A percentile compares a stretch with the other conserved stretches of the same genome.
phyloP scores from a whole-genome alignment of 2,113 vertebrate species.

The Sakesphorus luctuosus region DNA sequence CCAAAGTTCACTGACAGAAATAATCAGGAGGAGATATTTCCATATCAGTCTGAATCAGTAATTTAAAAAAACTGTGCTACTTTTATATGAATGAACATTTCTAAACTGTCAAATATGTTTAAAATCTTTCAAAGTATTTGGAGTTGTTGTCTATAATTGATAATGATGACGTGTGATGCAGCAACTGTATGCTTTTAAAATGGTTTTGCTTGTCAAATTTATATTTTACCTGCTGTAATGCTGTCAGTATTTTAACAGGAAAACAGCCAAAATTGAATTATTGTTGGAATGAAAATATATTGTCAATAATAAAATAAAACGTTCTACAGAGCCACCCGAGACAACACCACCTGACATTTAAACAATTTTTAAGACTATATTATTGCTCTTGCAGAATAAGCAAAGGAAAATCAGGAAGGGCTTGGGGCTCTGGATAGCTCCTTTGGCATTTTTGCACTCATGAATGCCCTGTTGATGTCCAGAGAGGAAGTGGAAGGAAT shows the following conservation, averaged over 20 bases:
- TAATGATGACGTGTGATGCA: not conserved
- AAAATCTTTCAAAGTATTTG: not conserved
- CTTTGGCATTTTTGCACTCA: not conserved
- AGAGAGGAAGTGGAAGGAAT: not conserved
- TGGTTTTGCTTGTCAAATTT: not conserved
- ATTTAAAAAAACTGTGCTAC: not conserved
- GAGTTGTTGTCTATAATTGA: not conserved
- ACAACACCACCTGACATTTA: not conserved
- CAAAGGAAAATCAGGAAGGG: not conserved
- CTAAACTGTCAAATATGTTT: not conserved
- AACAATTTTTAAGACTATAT: not conserved
- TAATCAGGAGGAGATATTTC: not conserved
- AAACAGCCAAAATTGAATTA: constrained; percentile 15
- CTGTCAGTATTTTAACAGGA: not conserved
- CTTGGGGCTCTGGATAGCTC: not conserved
- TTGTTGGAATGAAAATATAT: not conserved
- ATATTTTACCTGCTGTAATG: not conserved
- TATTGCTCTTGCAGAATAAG: not conserved
- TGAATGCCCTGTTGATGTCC: not conserved
- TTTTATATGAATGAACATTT: not conserved
- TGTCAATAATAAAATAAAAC: not conserved
- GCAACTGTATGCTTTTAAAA: not conserved
- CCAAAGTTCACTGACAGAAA: not conserved
- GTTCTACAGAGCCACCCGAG: not conserved
- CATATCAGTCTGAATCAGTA: not conserved